Evolutionary conservation across 2,888 invertebrate species (phyloP), one percentile per base, ranked within the genome.

Genomic region (Andricus curvator): DNA sequence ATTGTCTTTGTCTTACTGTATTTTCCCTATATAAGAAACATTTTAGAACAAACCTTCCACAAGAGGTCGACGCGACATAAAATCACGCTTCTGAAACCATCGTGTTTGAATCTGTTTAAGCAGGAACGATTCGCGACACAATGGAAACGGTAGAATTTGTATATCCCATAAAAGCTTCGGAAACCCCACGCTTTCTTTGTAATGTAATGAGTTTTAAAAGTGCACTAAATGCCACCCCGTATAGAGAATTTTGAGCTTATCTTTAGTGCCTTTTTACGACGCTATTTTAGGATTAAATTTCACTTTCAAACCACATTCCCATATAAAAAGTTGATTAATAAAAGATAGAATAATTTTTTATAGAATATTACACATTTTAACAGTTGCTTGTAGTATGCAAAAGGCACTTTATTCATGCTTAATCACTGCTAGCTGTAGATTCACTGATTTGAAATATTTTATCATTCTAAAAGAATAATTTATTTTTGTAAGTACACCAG

Each of bases 61-160:
- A 22, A 41, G 44, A 64, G 64, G 20, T 77, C 60, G 29, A 48
- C 41, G 64, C 64, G 62, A 48, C 77, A 77, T 65, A 22, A 41
- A 77, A 77, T 29, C 62, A 77, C 62, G 65, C 62, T 65, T 65
- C n/a, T 41, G 64, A 65, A 77, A 64, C 44, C 41, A 44, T 62
- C 20, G 8, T 60, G 44, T 56, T 74, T 56, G 37, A 74, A 51
- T 20, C 51, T 74, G 37, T 74, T 29, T 56, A 56, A 56, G n/a
- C 56, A 74, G 74, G 74, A 74, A 74, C 33, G n/a, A 56, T 33
- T 74, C 33, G n/a, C 33, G 8, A 15, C 13, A 74, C 33, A 33
- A 74, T 56, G 33, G n/a, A 68, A 56, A 74, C 29, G 74, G 74
- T 74, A 70, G 51, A 56, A 56, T n/a, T 56, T 56, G n/a, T 56